Evolutionary conservation across 2,797 vertebrate genomes (phyloP), one percentile per base, ranked within the genome.

Genomic region (Myotis myotis): DNA sequence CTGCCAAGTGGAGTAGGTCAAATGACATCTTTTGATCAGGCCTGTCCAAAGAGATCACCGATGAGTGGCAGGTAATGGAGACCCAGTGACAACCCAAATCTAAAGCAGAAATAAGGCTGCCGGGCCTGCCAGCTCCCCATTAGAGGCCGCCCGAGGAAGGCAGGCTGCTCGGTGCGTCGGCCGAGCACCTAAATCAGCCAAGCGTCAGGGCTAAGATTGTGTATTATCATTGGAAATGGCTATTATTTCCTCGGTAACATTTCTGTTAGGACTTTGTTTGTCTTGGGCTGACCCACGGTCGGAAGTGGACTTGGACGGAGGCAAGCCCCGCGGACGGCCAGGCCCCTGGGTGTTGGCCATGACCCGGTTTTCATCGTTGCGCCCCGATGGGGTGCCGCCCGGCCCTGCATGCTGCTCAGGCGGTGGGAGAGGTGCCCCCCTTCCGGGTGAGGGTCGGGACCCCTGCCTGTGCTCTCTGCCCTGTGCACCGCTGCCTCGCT

Each of bases 151-250:
- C 99, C 99, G 99, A 98, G 98, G 99, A 98, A 98, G 98, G 98
- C 99, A 98, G 98, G 98, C 99, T 98, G 99, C 98, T 98, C 99
- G 99, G 99, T 99, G 98, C 98, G 95, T 98, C 98, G 98, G 97
- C 98, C 98, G 98, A 98, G 99, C 99, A 99, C 98, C 99, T 99
- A 99, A 99, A 99, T 99, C 99, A 99, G 99, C 99, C 98, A 98
- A 98, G 99, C 99, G 98, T 98, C 98, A 98, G 97, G 97, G 98
- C 98, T 98, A 99, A 99, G 99, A 99, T 99, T 99, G 99, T 99
- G 99, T 99, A 99, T 99, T 99, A 99, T 99, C 99, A 99, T 99
- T 99, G 99, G 99, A 99, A 99, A 99, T 99, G 99, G 99, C 99
- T 99, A 99, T 99, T 99, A 99, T 99, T 99, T 99, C 99, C 99